Base-by-base conservation (phyloP, 92 coral and sea anemone genomes). In the Epizoanthus rinbou region DNA sequence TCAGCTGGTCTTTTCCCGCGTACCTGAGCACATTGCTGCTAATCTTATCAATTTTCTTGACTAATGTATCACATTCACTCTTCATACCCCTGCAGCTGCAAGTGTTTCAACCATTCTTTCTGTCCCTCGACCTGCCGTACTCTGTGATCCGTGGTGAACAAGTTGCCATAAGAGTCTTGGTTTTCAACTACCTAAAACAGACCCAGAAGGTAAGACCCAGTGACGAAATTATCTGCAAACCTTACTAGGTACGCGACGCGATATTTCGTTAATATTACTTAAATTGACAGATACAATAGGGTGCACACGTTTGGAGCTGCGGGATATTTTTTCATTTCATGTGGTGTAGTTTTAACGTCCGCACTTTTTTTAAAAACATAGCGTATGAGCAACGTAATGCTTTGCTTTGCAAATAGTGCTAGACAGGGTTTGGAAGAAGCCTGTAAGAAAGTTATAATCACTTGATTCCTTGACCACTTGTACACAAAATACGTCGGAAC, bases 71-170 rank as follows among this genome's bases (percentile, higher is more conserved):
- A 60, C 23, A 5, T 60, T 60, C 33, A 19, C 9, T 50, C 16
- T 11, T 50, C 15, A 50, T 50, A 50, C 9, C 54, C 54, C 54
- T 50, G 16, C 76, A 94, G 98, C 89, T 94, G 33, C 81, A 70
- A 87, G 98, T 92, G 41, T 92, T 94, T 86, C 98, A 94, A 80
- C 92, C 98, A 33, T 94, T 94, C 79, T 94, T 94, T 56, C 74
- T 94, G 63, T 90, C 98, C 6, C 83, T 94, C 69, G 91, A 90
- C 60, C 89, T 94, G 21, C 98, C 98, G 0, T 94, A 94, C 85
- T 94, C 98, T 58, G 94, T 95, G 59, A 80, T 89, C 50, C 92
- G 98, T 7, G 97, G 98, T 57, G 97, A 95, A 73, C 93, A 95
- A 82, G 88, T 95, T 22, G 97, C 98, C 58, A 88, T 95, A 52